Evolutionary conservation across 1,140 invertebrate genomes (phyloP), one percentile per base, ranked within the genome.

Genomic region (Nasonia vitripennis): DNA sequence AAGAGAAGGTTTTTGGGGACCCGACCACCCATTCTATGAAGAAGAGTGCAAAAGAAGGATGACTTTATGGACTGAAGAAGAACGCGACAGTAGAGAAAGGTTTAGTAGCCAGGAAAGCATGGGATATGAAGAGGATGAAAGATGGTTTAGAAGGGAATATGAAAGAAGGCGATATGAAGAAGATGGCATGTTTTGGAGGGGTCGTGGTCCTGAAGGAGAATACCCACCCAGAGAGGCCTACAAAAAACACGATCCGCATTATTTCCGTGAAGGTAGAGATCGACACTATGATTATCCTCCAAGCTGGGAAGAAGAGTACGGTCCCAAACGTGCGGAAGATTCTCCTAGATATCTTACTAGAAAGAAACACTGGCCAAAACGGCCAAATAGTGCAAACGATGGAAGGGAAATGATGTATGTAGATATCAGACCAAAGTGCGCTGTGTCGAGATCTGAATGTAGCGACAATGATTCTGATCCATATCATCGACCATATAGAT

Each of bases 331-430:
- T 34, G 86, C 90, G 0, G 91, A 93, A 75, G 92, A 93, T 41
- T 91, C 91, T 2, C 90, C 91, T 2, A 87, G 94, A 86, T 93
- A 94, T 88, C 34, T 92, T 48, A 88, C 93, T 12, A 92, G 94
- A 5, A 95, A 94, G 51, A 92, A 95, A 85, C 94, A 94, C 86
- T 95, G 94, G 88, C 95, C 95, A 83, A 95, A 95, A 87, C 92
- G 95, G 85, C 95, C 95, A 0, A 95, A 94, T 68, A 95, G 95
- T 89, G 95, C 95, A 1, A 94, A 91, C 79, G 92, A 94, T 23
- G 92, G 91, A 17, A 89, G 93, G 41, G 93, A 94, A 80, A 89
- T 91, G 78, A 87, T 90, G 4, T 93, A 93, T 75, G 62, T 88
- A 20, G 90, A 92, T 80, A 70, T 89, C 0, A 88, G 92, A 23